These are phyloP conservation scores for Phoenicopterus ruber DNA, from an alignment of 2,113 vertebrate species.

Conservation along the genomic window DNA sequence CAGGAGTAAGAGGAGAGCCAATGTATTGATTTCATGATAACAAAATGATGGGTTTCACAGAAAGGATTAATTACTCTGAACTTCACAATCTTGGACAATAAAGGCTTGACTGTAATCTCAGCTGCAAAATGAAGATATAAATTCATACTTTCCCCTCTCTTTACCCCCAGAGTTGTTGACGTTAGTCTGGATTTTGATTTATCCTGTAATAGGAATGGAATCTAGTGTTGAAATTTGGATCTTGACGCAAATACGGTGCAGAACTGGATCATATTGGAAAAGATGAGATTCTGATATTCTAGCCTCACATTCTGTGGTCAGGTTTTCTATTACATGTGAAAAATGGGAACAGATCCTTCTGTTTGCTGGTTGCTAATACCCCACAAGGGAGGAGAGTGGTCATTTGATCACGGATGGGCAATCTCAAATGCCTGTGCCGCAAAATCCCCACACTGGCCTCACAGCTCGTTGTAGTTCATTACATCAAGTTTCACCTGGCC, in stretches of 20 bases:
- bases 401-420: neutral
- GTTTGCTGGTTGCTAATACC: neutral
- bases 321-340: neutral
- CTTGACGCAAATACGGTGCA: neutral
- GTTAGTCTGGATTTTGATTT: neutral
- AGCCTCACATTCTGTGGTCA: neutral
- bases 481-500: neutral
- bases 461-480: neutral
- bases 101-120: neutral
- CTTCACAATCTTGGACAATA: neutral
- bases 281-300: neutral
- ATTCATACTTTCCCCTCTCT: neutral
- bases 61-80: neutral
- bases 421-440: neutral
- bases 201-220: neutral
- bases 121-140: neutral
- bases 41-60: neutral
- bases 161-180: neutral
- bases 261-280: neutral
- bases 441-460: neutral
- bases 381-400: neutral
- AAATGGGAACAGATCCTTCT: neutral
- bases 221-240: neutral
- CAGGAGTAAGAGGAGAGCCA: neutral
- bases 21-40: neutral